Evolutionary conservation across 2,888 invertebrate species (phyloP).

Genomic region (Copidosoma aretas): DNA sequence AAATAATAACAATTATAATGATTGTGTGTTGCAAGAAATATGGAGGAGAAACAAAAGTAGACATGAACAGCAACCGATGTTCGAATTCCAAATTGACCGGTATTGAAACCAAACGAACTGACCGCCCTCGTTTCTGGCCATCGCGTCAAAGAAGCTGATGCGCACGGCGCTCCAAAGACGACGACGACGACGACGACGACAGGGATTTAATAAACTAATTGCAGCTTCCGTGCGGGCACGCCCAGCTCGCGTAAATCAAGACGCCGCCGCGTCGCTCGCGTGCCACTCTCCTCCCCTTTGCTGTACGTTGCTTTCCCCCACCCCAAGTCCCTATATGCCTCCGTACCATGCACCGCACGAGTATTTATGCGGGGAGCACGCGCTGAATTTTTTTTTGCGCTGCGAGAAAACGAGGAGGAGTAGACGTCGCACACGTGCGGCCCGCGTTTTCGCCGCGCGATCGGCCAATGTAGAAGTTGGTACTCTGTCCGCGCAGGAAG

Average conservation of each 20-base stretch:
- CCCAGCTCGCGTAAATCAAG: slow-evolving; percentile 60
- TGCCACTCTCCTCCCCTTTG: background rate
- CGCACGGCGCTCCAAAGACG: too few species aligned
- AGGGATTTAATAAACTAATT: slow-evolving; percentile 61
- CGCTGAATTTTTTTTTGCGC: slow-evolving; percentile 20
- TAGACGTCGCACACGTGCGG: background rate
- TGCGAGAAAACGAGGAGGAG: background rate
- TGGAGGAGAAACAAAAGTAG: too few species aligned
- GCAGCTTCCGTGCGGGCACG: slow-evolving; percentile 58
- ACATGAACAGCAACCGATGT: too few species aligned
- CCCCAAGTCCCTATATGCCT: slow-evolving; percentile 1
- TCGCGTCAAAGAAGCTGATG: too few species aligned
- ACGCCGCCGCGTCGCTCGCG: slow-evolving; percentile 49
- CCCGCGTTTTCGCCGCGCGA: background rate
- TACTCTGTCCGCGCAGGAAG: too few species aligned
- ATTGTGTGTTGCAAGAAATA: too few species aligned
- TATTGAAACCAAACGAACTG: too few species aligned
- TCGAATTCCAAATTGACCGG: too few species aligned
- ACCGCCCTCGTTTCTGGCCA: too few species aligned
- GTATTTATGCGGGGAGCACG: background rate
- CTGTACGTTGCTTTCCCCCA: slow-evolving; percentile 3
- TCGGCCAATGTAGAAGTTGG: background rate
- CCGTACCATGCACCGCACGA: too few species aligned
- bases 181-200: background rate
- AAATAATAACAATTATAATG: too few species aligned